Evolutionary conservation across 2,797 vertebrate genomes (phyloP).

Genomic region (Enoplosus armatus): DNA sequence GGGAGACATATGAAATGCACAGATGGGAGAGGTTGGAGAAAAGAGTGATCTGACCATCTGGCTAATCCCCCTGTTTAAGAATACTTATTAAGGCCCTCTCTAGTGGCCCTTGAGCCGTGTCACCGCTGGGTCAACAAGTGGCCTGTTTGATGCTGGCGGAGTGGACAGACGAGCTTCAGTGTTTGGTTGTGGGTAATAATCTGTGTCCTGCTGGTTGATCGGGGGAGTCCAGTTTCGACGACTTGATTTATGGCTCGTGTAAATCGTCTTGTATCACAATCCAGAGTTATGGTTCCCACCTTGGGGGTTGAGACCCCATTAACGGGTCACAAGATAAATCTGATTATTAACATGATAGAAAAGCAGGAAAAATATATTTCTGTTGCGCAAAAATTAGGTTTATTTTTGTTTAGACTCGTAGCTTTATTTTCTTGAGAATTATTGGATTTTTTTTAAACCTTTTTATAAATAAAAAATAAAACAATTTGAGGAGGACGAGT

Average conservation of each 20-base stretch:
- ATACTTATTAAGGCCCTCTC: constrained; percentile 68
- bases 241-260: constrained; percentile 23
- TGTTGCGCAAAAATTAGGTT: background rate
- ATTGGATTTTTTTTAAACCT: too few species aligned
- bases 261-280: constrained; percentile 7
- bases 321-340: background rate
- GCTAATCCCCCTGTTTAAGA: constrained; percentile 80
- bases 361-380: background rate
- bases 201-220: constrained; percentile 24
- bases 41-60: constrained; percentile 78
- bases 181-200: constrained; percentile 36
- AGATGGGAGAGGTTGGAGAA: constrained; percentile 70
- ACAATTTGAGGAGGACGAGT: background rate
- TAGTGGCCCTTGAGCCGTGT: constrained; percentile 63
- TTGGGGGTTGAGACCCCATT: background rate
- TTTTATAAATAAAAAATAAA: too few species aligned
- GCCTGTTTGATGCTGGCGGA: constrained; percentile 42
- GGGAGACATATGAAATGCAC: constrained; percentile 60
- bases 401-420: too few species aligned
- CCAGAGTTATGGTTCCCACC: background rate
- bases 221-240: constrained; percentile 37
- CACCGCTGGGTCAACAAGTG: constrained; percentile 72
- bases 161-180: constrained; percentile 15
- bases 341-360: background rate
- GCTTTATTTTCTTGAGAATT: too few species aligned